These are phyloP conservation scores for Danio choprae DNA, from an alignment of 2,797 vertebrate species.

Conservation along the genomic window DNA sequence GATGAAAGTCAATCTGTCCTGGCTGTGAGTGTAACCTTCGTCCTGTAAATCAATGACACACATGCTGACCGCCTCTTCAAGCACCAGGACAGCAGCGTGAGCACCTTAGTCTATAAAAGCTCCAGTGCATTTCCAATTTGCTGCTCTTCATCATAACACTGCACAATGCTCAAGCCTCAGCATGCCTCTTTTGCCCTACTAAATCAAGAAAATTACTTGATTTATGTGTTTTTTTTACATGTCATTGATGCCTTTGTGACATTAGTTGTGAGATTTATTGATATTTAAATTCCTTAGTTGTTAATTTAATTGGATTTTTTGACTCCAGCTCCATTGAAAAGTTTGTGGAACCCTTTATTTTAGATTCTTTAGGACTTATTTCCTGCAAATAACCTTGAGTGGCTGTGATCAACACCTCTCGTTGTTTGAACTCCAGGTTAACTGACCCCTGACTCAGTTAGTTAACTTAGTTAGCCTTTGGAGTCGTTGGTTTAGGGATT, in stretches of 20 bases:
- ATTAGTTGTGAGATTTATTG: background rate
- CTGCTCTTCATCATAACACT: background rate
- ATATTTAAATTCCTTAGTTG: background rate
- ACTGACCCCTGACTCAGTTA: background rate
- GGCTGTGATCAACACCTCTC: background rate
- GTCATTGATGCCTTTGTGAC: background rate
- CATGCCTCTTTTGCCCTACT: background rate
- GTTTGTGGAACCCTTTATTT: background rate
- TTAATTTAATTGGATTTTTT: background rate
- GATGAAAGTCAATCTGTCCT: constrained; percentile 47
- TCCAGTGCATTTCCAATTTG: constrained; percentile 31
- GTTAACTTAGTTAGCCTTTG: background rate
- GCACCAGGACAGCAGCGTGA: constrained; percentile 27
- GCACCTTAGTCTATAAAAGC: constrained; percentile 5
- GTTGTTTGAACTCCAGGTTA: constrained; percentile 14
- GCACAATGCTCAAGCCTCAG: constrained; percentile 18
- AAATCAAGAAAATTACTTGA: constrained; percentile 11
- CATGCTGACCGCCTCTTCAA: constrained; percentile 39
- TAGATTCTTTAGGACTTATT: background rate
- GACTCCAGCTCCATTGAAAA: background rate
- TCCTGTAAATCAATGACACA: constrained; percentile 59
- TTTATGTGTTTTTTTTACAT: constrained; percentile 23
- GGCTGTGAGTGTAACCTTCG: constrained; percentile 40
- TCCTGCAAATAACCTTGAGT: background rate
- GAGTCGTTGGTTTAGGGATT: background rate